Conservation (phyloP, 2,888 invertebrate species). For the Acrobeloides nanus region DNA sequence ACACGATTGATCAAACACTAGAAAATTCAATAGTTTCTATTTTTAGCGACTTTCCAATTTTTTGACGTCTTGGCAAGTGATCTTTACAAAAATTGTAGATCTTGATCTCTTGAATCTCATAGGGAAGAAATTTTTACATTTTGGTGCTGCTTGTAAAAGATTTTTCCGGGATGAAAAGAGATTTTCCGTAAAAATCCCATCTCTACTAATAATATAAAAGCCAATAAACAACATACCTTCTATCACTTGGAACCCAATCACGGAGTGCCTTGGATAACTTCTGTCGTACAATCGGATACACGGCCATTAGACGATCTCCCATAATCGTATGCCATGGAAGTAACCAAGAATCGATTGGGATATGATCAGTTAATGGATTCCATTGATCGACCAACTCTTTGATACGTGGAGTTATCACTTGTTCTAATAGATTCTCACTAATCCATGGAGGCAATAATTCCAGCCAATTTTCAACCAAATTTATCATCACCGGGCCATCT, state of each 20-base stretch:
- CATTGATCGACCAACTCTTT: constrained; percentile 55
- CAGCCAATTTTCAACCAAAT: constrained; percentile 73
- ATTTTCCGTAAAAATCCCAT: constrained; percentile 1
- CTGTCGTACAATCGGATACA: constrained; percentile 82
- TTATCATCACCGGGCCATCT: constrained; percentile 71
- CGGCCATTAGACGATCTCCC: constrained; percentile 61
- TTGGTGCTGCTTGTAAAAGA: neutral
- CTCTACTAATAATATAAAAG: constrained; percentile 10
- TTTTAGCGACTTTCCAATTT: too few species aligned
- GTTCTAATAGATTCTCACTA: constrained; percentile 71
- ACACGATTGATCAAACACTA: too few species aligned
- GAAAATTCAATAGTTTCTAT: too few species aligned
- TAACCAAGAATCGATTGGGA: constrained; percentile 92
- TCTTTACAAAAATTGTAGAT: too few species aligned
- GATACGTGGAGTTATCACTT: constrained; percentile 56
- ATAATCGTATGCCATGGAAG: constrained; percentile 88
- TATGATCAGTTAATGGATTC: constrained; percentile 89
- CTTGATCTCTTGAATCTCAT: too few species aligned
- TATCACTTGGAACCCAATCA: constrained; percentile 67
- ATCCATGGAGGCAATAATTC: constrained; percentile 76
- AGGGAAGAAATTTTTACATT: too few species aligned
- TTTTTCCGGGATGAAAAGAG: neutral
- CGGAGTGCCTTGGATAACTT: constrained; percentile 79
- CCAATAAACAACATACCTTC: constrained; percentile 21
- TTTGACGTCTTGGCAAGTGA: too few species aligned